These are phyloP conservation scores for Hyles vespertilio DNA, from an alignment of 1,140 invertebrate genomes.

Conservation along the genomic window DNA sequence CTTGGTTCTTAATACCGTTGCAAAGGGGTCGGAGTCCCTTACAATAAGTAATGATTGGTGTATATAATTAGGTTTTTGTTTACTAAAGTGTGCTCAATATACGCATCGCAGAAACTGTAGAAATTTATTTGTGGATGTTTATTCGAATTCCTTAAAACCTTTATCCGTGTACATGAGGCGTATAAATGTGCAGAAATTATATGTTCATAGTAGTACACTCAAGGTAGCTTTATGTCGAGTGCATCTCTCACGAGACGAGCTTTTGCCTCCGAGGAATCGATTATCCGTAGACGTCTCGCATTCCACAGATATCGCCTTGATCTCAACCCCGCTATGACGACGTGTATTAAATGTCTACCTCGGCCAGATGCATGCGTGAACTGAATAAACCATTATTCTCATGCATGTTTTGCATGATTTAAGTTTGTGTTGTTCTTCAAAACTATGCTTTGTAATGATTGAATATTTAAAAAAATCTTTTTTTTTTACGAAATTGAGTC, in stretches of 20 bases:
- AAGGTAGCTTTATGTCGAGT: constrained; percentile 30
- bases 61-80: too few species aligned
- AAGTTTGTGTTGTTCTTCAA: too few species aligned
- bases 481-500: too few species aligned
- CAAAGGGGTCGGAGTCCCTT: too few species aligned
- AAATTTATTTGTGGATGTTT: too few species aligned
- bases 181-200: constrained; percentile 11
- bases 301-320: constrained; percentile 44
- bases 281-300: constrained; percentile 41
- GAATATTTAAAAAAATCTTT: too few species aligned
- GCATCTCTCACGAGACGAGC: constrained; percentile 32
- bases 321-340: constrained; percentile 36
- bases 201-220: constrained; percentile 19
- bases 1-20: too few species aligned
- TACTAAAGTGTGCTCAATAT: too few species aligned
- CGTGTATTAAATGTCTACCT: constrained; percentile 36
- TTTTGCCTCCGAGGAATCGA: constrained; percentile 44
- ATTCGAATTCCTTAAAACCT: constrained; percentile 1
- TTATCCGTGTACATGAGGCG: background rate
- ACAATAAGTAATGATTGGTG: too few species aligned
- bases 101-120: too few species aligned
- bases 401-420: too few species aligned
- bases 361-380: constrained; percentile 11
- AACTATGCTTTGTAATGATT: too few species aligned
- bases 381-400: background rate